Conservation (phyloP, 2,113 vertebrate species). For the Elachura formosa region DNA sequence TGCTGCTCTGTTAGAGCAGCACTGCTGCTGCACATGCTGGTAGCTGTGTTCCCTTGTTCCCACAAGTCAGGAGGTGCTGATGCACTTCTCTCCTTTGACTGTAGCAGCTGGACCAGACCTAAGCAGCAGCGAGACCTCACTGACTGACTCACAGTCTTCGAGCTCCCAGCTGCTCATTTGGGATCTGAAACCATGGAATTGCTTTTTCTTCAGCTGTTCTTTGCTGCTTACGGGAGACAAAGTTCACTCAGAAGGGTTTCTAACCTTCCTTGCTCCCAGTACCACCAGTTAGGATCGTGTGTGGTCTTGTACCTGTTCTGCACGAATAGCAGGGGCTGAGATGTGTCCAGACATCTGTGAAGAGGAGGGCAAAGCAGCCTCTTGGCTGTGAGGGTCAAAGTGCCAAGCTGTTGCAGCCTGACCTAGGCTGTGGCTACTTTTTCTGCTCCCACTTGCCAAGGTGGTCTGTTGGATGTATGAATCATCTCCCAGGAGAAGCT, state of each 20-base stretch:
- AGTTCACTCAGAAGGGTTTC: not conserved
- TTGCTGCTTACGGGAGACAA: not conserved
- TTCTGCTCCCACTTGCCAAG: not conserved
- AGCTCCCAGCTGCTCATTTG: not conserved
- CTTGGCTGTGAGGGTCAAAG: rapidly evolving
- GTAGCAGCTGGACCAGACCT: not conserved
- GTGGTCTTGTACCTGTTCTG: not conserved
- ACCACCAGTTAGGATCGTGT: not conserved
- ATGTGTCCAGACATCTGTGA: rapidly evolving
- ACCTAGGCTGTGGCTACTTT: not conserved
- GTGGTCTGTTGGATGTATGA: not conserved
- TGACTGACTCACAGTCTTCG: not conserved
- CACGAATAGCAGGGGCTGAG: not conserved
- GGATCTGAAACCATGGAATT: not conserved
- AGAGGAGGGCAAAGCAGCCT: not conserved
- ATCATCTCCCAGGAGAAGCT: constrained; percentile 1
- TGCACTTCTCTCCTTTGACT: not conserved
- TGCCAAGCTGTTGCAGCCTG: not conserved
- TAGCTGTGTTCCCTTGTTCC: not conserved
- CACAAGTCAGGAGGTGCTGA: not conserved
- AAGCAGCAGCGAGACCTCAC: not conserved
- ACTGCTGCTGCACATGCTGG: not conserved
- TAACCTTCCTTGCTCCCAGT: not conserved
- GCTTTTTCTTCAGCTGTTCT: not conserved
- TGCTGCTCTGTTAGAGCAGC: not conserved